A percentile compares a stretch with the other conserved stretches of the same genome.
phyloP scores from a whole-genome alignment of 2,113 vertebrate genomes.

The Coryphaenoides rupestris region DNA sequence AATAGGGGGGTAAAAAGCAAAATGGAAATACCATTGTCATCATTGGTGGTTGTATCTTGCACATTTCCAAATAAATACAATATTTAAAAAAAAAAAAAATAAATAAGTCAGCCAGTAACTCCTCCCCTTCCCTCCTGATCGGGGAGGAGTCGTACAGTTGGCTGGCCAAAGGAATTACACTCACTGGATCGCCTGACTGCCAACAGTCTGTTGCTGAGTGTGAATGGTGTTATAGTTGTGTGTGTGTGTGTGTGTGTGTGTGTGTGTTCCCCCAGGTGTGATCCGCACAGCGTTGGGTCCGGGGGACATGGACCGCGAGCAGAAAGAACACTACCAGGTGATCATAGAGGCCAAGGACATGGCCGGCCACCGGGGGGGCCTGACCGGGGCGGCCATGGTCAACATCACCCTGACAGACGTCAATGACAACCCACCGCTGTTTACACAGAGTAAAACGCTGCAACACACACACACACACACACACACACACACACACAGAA shows the following conservation, averaged over 20 bases:
- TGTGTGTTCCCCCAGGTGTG: constrained; percentile 74
- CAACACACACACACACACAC: not conserved
- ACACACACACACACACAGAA: constrained; percentile 6
- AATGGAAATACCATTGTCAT: no score
- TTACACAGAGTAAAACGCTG: constrained; percentile 81
- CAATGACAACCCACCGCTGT: constrained; percentile 90
- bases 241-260: not conserved
- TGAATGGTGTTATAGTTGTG: not conserved
- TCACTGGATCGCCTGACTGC: no score
- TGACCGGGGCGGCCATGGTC: constrained; percentile 85
- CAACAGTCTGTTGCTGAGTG: not conserved
- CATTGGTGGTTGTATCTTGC: no score
- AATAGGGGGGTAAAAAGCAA: no score
- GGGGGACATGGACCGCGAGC: constrained; percentile 92
- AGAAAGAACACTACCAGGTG: constrained; percentile 89
- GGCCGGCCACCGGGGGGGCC: constrained; percentile 90
- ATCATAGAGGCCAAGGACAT: constrained; percentile 97
- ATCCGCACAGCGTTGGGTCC: constrained; percentile 87
- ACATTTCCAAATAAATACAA: no score
- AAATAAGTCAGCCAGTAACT: no score
- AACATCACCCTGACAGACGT: constrained; percentile 90
- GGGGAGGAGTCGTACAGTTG: no score
- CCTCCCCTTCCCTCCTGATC: no score
- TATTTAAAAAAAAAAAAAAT: no score
- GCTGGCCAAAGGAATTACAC: no score